Conservation (phyloP, 2,797 vertebrate species). For the Neostethus bicornis region DNA sequence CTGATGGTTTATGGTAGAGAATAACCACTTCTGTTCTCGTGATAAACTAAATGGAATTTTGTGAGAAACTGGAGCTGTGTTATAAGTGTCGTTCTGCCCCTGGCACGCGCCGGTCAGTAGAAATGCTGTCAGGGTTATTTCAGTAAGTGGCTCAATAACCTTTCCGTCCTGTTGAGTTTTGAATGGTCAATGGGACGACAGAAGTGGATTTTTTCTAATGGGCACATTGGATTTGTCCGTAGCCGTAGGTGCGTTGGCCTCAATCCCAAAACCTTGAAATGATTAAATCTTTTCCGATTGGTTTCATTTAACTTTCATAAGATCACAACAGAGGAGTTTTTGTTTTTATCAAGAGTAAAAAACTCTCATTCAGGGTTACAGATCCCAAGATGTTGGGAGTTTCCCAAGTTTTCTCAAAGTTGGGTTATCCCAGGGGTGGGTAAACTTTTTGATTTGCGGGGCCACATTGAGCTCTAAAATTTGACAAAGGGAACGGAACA, state of each 20-base stretch:
- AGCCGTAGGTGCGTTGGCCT: conserved; percentile 8
- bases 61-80: background rate
- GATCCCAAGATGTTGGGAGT: too few relatives aligned
- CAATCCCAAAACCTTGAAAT: background rate
- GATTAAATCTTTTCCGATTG: conserved; percentile 1
- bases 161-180: background rate
- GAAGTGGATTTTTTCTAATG: background rate
- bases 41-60: background rate
- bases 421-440: too few relatives aligned
- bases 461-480: too few relatives aligned
- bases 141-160: background rate
- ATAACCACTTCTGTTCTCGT: background rate
- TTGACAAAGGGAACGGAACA: too few relatives aligned
- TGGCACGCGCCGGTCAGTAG: too few relatives aligned
- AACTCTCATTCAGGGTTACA: too few relatives aligned
- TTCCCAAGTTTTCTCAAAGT: too few relatives aligned
- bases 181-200: background rate
- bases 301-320: rapidly evolving
- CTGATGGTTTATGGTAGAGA: background rate
- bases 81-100: background rate
- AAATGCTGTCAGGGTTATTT: background rate
- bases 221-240: background rate
- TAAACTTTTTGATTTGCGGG: too few relatives aligned
- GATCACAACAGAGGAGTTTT: too few relatives aligned
- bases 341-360: too few relatives aligned